Evolutionary conservation across 1,140 invertebrate species (phyloP).

Genomic region (Trinorchestia longiramus): DNA sequence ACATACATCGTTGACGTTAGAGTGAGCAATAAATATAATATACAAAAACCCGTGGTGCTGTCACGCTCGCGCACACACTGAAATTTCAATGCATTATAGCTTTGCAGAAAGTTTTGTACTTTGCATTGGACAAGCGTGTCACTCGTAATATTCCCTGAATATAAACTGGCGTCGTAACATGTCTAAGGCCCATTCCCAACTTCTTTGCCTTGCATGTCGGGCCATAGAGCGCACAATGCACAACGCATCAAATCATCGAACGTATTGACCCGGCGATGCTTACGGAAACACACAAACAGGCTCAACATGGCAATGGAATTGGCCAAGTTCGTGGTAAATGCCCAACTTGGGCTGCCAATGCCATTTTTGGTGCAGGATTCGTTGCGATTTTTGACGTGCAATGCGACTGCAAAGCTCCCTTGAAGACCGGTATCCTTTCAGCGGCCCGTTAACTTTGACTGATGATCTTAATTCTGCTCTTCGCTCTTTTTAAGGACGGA

Average conservation of each 20-base stretch:
- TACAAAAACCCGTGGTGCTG: no score
- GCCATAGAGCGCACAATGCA: not conserved
- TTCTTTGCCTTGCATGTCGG: not conserved
- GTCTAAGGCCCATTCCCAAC: not conserved
- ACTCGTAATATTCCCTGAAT: not conserved
- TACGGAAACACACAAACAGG: conserved; percentile 4
- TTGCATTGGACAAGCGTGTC: not conserved
- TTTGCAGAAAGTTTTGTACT: not conserved
- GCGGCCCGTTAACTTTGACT: conserved; percentile 52
- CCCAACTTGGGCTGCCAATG: conserved; percentile 5
- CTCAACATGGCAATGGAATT: conserved; percentile 19
- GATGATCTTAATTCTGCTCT: conserved; percentile 45
- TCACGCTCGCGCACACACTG: not conserved
- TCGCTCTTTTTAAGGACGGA: not conserved
- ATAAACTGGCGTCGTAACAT: not conserved
- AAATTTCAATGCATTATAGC: not conserved
- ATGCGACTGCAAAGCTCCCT: not conserved
- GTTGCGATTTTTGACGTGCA: not conserved
- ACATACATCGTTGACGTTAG: no score
- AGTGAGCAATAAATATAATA: no score
- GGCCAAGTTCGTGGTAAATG: conserved; percentile 24
- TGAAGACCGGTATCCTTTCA: conserved; percentile 49
- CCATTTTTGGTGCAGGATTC: not conserved
- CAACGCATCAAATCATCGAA: not conserved
- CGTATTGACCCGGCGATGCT: not conserved